A percentile compares a stretch with the other conserved stretches of the same genome.
These are phyloP conservation scores for Eolophus roseicapilla DNA, from an alignment of 2,113 vertebrate species.

Conservation along the genomic window DNA sequence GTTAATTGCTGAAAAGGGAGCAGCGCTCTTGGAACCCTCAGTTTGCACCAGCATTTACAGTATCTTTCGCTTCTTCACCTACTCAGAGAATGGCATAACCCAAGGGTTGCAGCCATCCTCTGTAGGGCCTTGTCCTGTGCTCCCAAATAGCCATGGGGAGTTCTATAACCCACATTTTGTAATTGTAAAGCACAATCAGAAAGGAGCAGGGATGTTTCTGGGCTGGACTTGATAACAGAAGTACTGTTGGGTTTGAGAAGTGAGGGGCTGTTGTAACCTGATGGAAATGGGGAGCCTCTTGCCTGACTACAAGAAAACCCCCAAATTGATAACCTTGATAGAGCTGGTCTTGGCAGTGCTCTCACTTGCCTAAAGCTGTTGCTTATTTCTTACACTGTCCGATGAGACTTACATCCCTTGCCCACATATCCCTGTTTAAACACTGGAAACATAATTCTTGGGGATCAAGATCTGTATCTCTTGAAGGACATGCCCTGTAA, in stretches of 20 bases:
- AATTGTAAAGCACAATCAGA: neutral
- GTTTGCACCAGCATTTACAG: neutral
- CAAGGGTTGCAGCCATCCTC: neutral
- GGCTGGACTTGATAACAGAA: neutral
- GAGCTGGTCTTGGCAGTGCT: neutral
- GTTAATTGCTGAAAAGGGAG: neutral
- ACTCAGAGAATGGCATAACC: neutral
- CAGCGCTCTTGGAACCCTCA: neutral
- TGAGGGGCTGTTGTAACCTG: neutral
- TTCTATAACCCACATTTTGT: neutral
- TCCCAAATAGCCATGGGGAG: neutral
- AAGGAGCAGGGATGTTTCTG: neutral
- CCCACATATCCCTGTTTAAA: neutral
- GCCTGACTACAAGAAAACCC: neutral
- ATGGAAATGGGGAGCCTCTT: neutral
- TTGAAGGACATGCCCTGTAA: rapidly evolving
- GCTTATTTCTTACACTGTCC: neutral
- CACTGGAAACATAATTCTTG: neutral
- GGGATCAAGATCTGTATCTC: neutral
- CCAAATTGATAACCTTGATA: neutral
- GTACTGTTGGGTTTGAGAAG: neutral
- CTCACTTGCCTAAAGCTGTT: neutral
- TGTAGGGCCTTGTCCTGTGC: neutral
- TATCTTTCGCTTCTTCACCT: neutral
- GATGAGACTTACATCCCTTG: neutral